Base-by-base conservation (phyloP, 1,140 invertebrate genomes). In the Metaphire vulgaris region DNA sequence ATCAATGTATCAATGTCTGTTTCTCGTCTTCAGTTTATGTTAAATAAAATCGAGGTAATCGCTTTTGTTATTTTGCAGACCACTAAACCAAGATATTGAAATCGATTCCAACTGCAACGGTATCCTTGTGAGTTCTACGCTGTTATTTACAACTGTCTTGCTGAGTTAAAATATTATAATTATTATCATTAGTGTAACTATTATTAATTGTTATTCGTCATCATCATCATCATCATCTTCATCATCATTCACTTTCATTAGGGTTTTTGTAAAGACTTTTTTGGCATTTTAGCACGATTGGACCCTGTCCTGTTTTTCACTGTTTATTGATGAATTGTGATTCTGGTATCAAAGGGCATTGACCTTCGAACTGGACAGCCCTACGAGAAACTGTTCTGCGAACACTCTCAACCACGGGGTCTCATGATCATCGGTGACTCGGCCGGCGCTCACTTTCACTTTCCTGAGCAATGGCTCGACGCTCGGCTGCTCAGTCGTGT, bases 371-470 rank as follows among this genome's bases (percentile, higher is more conserved):
- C 81, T 2, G 82, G 81, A 1, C 74, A 75, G 30, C 76, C 86
- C 0, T 88, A 86, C 80, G 88, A 89, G 80, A 82, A 85, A 21
- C 76, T 81, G 64, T 81, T 88, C 1, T 89, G 88, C 77, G 79
- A 74, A 0, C 79, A 81, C 2, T 83, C 81, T 15, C 76, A 83
- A 12, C 80, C 82, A 6, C 75, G 82, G 71, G 88, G 88, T 26
- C 74, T 88, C 0, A 83, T 86, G n/a, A 85, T 87, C n/a, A 79
- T 89, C 30, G 88, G 88, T 1, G 88, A 89, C 79, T 89, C 88
- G 1, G 83, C 88, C 0, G 85, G 86, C 26, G 88, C 88, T n/a
- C 88, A 89, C 81, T 89, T 89, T 75, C 88, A 88, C 74, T 80
- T 88, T 28, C 88, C 88, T 2, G 81, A 85, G 75, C 79, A 86